Base-by-base conservation (phyloP, 2,113 vertebrate species). In the Gyps fulvus region DNA sequence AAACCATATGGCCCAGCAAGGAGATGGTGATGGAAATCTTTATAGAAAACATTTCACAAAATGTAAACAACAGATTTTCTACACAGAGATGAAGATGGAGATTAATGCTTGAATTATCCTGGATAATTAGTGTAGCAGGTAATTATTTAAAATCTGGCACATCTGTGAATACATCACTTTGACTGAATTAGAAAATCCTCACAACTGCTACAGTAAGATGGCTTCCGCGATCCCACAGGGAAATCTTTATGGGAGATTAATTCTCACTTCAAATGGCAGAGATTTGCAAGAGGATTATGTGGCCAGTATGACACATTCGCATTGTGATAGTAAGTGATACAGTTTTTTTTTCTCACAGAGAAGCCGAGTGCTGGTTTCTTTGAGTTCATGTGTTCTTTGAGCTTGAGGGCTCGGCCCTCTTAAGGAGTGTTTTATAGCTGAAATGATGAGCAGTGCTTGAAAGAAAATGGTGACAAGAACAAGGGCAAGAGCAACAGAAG, bases 101-200 rank as follows among this genome's bases (percentile, higher is more conserved):
- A 96, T 95, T 90, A 91, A 95, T 95, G 93, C 67, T 90, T 77
- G 91, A 88, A 83, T 96, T 95, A 91, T 73, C 32, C 45, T 59
- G 78, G 71, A 55, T 95, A 96, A 93, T 97, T 91, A 96, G 89
- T 59, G 50, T 80, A 96, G 89, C 93, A 97, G 96, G 96, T 97
- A 91, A 96, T 95, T 59, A 93, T 91, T 95, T 95, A 85, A 91
- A 93, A 91, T 58, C 79, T 90, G 80, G 81, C 91, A 81, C 89
- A 93, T 95, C 94, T 95, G 89, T 88, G 52, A 91, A 79, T 76
- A 47, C 70, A 90, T 91, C 83, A 59, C 88, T 94, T 91, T 43
- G 72, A 76, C 69, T 84, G 95, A 89, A 90, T 95, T 91, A 96
- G 83, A 66, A 89, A 92, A 91, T 63, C 88, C 70, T 89, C 11